Evolutionary conservation across 1,140 invertebrate genomes (phyloP).

Genomic region (Drosophila bifasciata): DNA sequence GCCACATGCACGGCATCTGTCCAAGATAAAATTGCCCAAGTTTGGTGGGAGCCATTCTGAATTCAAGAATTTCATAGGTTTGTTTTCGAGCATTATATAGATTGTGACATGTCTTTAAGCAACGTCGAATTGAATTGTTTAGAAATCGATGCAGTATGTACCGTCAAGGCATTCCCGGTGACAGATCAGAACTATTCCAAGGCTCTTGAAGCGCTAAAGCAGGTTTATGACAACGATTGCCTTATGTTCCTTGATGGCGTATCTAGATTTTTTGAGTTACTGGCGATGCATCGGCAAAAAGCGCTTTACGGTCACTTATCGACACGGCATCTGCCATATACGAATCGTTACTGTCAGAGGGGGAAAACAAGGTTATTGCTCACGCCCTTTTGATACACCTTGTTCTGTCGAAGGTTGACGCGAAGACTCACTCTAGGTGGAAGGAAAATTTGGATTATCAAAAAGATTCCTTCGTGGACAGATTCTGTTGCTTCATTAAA

Average conservation of each 20-base stretch:
- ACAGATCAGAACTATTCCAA: neutral
- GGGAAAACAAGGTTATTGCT: too few relatives aligned
- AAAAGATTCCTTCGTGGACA: too few relatives aligned
- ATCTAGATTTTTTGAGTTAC: neutral
- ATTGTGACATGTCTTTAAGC: neutral
- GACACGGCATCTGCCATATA: neutral
- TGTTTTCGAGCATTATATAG: neutral
- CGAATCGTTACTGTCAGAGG: conserved; percentile 9
- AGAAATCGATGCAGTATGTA: neutral
- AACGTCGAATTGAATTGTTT: neutral
- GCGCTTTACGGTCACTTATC: conserved; percentile 4
- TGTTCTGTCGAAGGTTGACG: too few relatives aligned
- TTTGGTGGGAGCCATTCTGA: conserved; percentile 4
- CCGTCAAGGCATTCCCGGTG: neutral
- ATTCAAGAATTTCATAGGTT: neutral
- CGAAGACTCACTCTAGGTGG: too few relatives aligned
- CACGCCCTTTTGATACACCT: too few relatives aligned
- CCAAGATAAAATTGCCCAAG: neutral
- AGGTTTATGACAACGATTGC: neutral
- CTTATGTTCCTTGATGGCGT: neutral
- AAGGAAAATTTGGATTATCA: too few relatives aligned
- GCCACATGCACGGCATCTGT: neutral
- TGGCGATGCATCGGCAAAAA: conserved; percentile 2
- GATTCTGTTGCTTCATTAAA: too few relatives aligned
- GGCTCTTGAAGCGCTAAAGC: neutral